Conservation (phyloP, 2,797 vertebrate species). For the Macrochelys suwanniensis region DNA sequence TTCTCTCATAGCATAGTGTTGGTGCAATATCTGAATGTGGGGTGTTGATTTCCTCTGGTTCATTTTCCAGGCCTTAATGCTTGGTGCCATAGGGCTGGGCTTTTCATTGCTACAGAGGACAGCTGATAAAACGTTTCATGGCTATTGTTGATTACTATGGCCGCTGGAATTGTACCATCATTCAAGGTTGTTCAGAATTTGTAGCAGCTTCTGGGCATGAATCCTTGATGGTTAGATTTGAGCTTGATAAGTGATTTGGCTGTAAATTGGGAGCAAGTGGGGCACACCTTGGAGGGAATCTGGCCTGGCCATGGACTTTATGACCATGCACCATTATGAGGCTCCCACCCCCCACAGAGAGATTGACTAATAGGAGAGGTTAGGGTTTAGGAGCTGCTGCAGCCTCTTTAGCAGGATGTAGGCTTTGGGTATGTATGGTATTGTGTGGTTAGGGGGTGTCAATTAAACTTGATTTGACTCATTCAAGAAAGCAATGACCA, state of each 20-base stretch:
- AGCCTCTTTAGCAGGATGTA: not conserved
- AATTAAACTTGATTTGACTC: not conserved
- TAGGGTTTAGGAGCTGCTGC: not conserved
- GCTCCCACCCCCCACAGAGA: not conserved
- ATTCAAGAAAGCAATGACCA: not conserved
- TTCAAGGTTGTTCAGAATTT: not conserved
- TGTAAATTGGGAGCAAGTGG: not conserved
- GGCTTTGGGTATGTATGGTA: not conserved
- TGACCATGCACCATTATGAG: not conserved
- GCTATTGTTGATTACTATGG: not conserved
- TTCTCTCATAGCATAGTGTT: not conserved
- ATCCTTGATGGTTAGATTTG: not conserved
- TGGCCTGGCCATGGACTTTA: not conserved
- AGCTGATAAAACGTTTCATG: not conserved
- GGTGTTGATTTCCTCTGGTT: not conserved
- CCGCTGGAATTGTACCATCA: not conserved
- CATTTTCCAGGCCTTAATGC: not conserved
- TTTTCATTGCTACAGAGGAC: not conserved
- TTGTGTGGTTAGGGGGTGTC: not conserved
- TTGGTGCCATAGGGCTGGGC: accelerated
- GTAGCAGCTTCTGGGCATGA: not conserved
- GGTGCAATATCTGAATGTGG: not conserved
- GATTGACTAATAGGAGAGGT: not conserved
- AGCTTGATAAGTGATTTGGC: not conserved
- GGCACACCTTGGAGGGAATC: not conserved